phyloP scores from a whole-genome alignment of 2,113 vertebrate species.

The Centropus unirufus region DNA sequence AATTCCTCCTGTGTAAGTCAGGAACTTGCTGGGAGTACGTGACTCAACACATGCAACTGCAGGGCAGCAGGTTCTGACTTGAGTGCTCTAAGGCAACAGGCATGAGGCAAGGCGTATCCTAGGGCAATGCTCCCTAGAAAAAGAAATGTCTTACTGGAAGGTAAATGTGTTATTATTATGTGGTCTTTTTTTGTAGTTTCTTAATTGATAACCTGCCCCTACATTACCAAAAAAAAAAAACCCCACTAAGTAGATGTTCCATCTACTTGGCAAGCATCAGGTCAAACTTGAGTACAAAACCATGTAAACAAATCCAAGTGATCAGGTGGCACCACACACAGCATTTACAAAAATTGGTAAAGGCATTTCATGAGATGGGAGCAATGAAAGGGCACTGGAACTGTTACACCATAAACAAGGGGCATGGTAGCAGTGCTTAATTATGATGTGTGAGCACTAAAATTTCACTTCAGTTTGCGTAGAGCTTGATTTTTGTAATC shows the following conservation, averaged over 20 bases:
- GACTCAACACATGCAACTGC: neutral
- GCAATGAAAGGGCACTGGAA: neutral
- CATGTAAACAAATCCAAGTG: neutral
- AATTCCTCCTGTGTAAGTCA: neutral
- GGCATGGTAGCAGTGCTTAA: neutral
- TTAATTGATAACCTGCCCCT: neutral
- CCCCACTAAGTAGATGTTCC: neutral
- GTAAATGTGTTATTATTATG: neutral
- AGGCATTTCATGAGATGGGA: neutral
- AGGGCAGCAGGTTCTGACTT: neutral
- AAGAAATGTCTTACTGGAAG: neutral
- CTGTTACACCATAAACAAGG: neutral
- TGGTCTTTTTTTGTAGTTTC: no score
- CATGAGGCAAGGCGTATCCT: accelerated
- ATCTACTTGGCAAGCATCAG: neutral
- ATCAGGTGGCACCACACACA: no score
- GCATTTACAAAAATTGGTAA: neutral
- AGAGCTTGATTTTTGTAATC: neutral
- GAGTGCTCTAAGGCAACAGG: neutral
- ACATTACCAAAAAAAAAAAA: neutral
- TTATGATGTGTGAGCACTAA: neutral
- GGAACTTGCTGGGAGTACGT: neutral
- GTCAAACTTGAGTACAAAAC: neutral
- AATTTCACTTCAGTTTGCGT: neutral
- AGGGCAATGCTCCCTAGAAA: neutral